Conservation (phyloP, 2,797 vertebrate genomes). For the Gallinago nigripennis region DNA sequence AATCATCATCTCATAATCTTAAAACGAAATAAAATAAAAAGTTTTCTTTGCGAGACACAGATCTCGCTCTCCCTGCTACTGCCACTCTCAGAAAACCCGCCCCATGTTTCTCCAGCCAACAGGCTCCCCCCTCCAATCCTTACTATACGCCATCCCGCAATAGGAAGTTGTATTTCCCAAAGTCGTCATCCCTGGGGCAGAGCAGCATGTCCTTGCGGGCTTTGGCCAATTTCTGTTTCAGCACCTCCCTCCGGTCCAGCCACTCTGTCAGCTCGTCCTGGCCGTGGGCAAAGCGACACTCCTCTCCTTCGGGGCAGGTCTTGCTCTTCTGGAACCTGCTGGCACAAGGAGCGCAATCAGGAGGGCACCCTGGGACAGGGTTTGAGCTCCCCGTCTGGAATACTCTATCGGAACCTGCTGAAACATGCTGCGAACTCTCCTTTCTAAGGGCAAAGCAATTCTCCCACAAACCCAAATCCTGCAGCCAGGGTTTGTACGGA, state of each 20-base stretch:
- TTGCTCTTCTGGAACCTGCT: slow-evolving; percentile 80
- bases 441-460: background rate
- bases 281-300: slow-evolving; percentile 91
- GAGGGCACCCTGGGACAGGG: background rate
- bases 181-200: slow-evolving; percentile 87
- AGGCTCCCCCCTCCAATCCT: background rate
- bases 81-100: background rate
- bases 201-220: slow-evolving; percentile 92
- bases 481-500: background rate
- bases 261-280: slow-evolving; percentile 91
- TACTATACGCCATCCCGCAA: slow-evolving; percentile 80
- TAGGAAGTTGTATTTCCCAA: slow-evolving; percentile 95
- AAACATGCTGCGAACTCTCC: background rate
- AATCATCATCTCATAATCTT: slow-evolving; percentile 63
- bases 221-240: slow-evolving; percentile 88
- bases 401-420: background rate
- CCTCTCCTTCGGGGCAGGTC: slow-evolving; percentile 85
- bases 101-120: slow-evolving; percentile 9
- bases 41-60: slow-evolving; percentile 29
- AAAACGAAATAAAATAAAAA: slow-evolving; percentile 43
- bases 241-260: slow-evolving; percentile 86
- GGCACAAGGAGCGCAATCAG: background rate
- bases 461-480: background rate
- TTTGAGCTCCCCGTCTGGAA: background rate
- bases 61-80: slow-evolving; percentile 37